Evolutionary conservation across 2,888 invertebrate species (phyloP), one percentile per base, ranked within the genome.

Genomic region (Urechis unicinctus): DNA sequence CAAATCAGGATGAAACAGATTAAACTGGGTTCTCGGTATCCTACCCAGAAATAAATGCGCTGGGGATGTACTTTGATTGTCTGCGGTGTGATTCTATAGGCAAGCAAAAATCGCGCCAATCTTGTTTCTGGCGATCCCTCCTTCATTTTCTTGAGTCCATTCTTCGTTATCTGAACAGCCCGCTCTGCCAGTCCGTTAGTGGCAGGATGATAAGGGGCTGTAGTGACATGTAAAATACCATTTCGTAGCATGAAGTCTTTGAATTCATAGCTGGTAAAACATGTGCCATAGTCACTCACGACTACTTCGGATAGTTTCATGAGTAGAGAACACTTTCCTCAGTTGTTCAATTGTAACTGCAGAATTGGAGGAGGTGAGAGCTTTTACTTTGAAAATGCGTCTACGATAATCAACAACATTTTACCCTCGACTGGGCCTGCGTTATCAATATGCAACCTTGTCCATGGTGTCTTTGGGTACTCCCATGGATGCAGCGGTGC

Each of bases 331-430:
- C 13, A 50, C 5, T 5, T 6, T 6, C 5, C 36, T 9, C 6
- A 50, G 6, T 9, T 17, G 13, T 5, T 5, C 24, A 6, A 48
- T 26, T 9, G 50, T 48, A 25, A 9, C 9, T 13, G 28, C n/a
- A 4, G 36, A 9, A 5, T n/a, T 50, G n/a, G n/a, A n/a, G n/a
- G n/a, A n/a, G n/a, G n/a, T n/a, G n/a, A n/a, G n/a, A n/a, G n/a
- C n/a, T n/a, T 9, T n/a, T 24, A 50, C 22, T 50, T 50, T 17
- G 50, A 50, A 6, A 17, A n/a, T 6, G 50, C 50, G n/a, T n/a
- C n/a, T n/a, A n/a, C n/a, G n/a, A n/a, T n/a, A n/a, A n/a, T n/a
- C n/a, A n/a, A n/a, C n/a, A 50, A 50, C 30, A 36, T 30, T 21
- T 30, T 36, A 17, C 24, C 22, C 28, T n/a, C n/a, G n/a, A n/a